Evolutionary conservation across 1,140 invertebrate species (phyloP).

Genomic region (Nixonia krombeini): DNA sequence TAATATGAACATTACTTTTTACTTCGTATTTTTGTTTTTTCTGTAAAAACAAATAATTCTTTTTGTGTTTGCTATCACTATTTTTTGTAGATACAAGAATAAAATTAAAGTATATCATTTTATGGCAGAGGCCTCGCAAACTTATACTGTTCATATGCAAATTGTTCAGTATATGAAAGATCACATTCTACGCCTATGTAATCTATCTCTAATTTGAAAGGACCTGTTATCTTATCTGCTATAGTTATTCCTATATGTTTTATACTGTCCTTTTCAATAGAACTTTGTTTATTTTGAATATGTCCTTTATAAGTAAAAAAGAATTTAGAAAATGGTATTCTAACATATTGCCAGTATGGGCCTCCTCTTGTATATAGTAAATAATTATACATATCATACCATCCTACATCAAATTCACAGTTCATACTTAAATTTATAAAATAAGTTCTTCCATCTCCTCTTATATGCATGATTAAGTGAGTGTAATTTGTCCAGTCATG

Average conservation of each 20-base stretch:
- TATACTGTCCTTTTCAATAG: slow-evolving; percentile 75
- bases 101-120: too few species aligned
- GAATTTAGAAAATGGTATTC: slow-evolving; percentile 98
- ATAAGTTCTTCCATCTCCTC: slow-evolving; percentile 94
- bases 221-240: slow-evolving; percentile 83
- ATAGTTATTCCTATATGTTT: slow-evolving; percentile 86
- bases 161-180: slow-evolving; percentile 82
- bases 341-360: slow-evolving; percentile 94
- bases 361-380: slow-evolving; percentile 92
- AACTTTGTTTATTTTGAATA: slow-evolving; percentile 86
- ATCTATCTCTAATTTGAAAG: slow-evolving; percentile 94
- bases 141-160: slow-evolving; percentile 84
- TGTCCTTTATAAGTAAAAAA: slow-evolving; percentile 85
- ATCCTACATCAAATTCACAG: slow-evolving; percentile 83
- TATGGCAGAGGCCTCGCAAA: slow-evolving; percentile 17
- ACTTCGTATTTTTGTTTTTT: not conserved
- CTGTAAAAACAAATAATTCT: too few species aligned
- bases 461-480: slow-evolving; percentile 85
- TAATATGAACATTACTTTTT: slow-evolving; percentile 14
- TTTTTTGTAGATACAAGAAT: too few species aligned
- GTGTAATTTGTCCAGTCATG: slow-evolving; percentile 86
- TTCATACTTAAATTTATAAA: slow-evolving; percentile 81
- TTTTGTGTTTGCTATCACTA: too few species aligned
- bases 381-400: slow-evolving; percentile 89
- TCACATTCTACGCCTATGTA: slow-evolving; percentile 89